Evolutionary conservation across 2,113 vertebrate species (phyloP), one percentile per base, ranked within the genome.

Genomic region (Gobio gobio): DNA sequence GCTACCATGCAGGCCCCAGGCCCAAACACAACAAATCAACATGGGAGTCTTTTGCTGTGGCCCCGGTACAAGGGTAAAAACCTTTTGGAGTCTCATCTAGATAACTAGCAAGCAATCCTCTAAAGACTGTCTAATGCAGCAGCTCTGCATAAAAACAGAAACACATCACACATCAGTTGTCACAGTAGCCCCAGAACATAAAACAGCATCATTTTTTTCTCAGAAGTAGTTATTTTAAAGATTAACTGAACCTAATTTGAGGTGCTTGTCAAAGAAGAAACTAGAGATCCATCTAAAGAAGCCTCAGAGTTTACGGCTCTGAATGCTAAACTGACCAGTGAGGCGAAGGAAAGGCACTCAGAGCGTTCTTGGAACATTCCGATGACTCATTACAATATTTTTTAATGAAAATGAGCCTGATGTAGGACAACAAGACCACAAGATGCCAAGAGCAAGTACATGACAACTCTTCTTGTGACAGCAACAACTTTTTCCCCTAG

Each of bases 311-410:
- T 59, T 8, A 75, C 6, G 40, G 40, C 40, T 40, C 43, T 47
- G 47, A 83, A 77, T 79, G 56, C 80, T 64, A 58, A 59, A 86
- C 63, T 86, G 77, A 58, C 24, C 45, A 75, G 26, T 86, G 66
- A 47, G 79, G 58, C 43, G 22, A 54, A 83, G n/a, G 24, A 64
- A 82, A 68, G 47, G 18, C 43, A 51, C 63, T 33, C 4, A n/a
- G 54, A 54, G 49, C 73, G 1, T 22, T 72, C 14, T 24, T 63
- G 49, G 47, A 4, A 49, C 64, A 74, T 56, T 58, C 14, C 64
- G n/a, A 74, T 79, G 33, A 88, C 72, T 70, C 75, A 79, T 72
- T 78, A 59, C 68, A 83, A 83, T 85, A 63, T 78, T 45, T 20
- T 51, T 51, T 68, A 82, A 80, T 63, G 36, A 47, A 73, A 66